Evolutionary conservation across 2,888 invertebrate genomes (phyloP).

Genomic region (Tipula helvola): DNA sequence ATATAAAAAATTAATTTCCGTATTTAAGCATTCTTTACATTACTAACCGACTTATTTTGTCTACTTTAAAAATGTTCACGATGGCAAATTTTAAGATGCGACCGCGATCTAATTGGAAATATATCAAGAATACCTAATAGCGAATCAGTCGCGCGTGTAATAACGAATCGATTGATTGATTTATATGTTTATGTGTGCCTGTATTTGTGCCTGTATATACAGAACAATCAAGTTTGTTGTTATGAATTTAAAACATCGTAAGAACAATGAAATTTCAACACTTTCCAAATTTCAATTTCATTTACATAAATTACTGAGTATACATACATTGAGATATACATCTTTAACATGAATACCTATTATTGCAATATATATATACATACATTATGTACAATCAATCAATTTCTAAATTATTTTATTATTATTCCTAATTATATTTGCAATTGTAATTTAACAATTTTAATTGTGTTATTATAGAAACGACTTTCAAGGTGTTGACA

Average conservation of each 20-base stretch:
- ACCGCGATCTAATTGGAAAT: not conserved
- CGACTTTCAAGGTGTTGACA: not conserved
- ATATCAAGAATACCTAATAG: not conserved
- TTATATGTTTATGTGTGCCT: not conserved
- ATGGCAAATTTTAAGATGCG: not conserved
- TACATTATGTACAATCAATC: not conserved
- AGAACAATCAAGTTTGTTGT: not conserved
- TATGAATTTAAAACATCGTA: not conserved
- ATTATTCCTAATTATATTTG: not conserved
- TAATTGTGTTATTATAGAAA: not conserved
- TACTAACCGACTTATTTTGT: not conserved
- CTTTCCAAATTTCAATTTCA: not conserved
- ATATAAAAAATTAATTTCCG: not conserved
- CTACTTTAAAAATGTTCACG: no score
- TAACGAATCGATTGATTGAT: not conserved
- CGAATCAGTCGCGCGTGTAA: not conserved
- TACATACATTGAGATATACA: not conserved
- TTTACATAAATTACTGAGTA: not conserved
- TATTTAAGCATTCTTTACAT: not conserved
- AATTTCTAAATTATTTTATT: not conserved
- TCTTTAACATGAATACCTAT: not conserved
- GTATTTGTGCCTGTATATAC: not conserved
- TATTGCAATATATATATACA: not conserved
- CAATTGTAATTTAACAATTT: not conserved
- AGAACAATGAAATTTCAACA: conserved; percentile 4